These are phyloP conservation scores for Acomys russatus DNA, from an alignment of 2,797 vertebrate species.

Conservation along the genomic window DNA sequence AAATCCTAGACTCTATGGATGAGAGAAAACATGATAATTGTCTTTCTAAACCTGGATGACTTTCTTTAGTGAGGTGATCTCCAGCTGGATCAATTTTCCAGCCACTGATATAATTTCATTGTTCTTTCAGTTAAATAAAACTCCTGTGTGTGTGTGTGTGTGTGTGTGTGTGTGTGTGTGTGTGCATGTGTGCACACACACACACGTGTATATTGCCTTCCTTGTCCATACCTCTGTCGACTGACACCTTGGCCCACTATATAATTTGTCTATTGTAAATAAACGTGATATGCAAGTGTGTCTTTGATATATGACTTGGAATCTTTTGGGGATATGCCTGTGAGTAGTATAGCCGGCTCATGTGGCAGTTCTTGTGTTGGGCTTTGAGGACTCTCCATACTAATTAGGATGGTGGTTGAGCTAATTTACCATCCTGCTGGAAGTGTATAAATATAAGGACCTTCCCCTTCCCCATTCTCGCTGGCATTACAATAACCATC, in stretches of 20 bases:
- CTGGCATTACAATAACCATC: not conserved
- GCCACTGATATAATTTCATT: not conserved
- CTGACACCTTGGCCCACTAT: not conserved
- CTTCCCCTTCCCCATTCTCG: not conserved
- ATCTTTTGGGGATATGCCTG: not conserved
- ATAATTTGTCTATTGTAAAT: no score
- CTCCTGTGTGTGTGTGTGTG: not conserved
- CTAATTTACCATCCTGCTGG: not conserved
- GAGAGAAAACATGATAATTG: not conserved
- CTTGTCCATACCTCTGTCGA: not conserved
- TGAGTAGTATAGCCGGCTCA: not conserved
- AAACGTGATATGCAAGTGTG: no score
- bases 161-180: not conserved
- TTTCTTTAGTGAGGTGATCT: not conserved
- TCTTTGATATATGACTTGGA: not conserved
- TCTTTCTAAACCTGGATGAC: not conserved
- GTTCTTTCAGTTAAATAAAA: not conserved
- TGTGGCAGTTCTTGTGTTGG: not conserved
- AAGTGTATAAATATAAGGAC: not conserved
- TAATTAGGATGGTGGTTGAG: not conserved
- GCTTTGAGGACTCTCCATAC: not conserved
- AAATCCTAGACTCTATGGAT: not conserved
- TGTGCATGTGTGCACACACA: not conserved
- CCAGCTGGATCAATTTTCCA: not conserved
- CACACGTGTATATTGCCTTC: not conserved